phyloP scores from a whole-genome alignment of 2,797 vertebrate species.

The Eutrigla gurnardus region DNA sequence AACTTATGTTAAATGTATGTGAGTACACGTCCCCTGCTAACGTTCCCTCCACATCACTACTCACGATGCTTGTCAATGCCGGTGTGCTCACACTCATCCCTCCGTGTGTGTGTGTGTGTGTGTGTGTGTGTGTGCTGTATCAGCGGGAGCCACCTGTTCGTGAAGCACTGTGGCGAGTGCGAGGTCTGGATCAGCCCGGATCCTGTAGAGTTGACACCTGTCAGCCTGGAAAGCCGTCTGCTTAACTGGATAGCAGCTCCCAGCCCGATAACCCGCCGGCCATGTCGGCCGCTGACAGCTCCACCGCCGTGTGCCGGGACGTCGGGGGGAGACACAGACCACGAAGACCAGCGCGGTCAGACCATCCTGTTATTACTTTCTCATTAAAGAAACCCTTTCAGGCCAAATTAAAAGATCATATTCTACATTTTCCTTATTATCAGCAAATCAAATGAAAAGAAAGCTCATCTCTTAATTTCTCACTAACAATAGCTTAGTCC shows the following conservation, averaged over 20 bases:
- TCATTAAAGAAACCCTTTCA: not conserved
- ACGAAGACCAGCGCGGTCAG: not conserved
- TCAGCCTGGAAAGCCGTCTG: conserved; percentile 66
- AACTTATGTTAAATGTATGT: not conserved
- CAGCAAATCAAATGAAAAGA: not conserved
- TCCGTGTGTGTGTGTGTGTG: conserved; percentile 9
- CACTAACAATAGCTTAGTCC: too few species aligned
- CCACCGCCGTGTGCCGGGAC: conserved; percentile 19
- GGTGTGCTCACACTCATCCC: not conserved
- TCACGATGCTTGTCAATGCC: not conserved
- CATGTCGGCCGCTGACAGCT: conserved; percentile 62
- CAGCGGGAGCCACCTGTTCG: conserved; percentile 70
- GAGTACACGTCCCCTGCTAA: not conserved
- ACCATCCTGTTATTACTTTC: not conserved
- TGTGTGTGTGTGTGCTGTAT: conserved; percentile 38
- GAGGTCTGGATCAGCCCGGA: conserved; percentile 54
- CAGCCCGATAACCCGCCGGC: conserved; percentile 56
- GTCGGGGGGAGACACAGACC: conserved; percentile 57
- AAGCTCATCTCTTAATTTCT: too few species aligned
- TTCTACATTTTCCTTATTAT: not conserved
- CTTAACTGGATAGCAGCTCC: conserved; percentile 54
- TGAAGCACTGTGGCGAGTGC: conserved; percentile 43
- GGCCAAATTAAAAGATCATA: not conserved
- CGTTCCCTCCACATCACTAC: not conserved
- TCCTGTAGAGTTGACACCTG: conserved; percentile 69